phyloP scores from a whole-genome alignment of 2,113 vertebrate species.

The Epinephelus fuscoguttatus region DNA sequence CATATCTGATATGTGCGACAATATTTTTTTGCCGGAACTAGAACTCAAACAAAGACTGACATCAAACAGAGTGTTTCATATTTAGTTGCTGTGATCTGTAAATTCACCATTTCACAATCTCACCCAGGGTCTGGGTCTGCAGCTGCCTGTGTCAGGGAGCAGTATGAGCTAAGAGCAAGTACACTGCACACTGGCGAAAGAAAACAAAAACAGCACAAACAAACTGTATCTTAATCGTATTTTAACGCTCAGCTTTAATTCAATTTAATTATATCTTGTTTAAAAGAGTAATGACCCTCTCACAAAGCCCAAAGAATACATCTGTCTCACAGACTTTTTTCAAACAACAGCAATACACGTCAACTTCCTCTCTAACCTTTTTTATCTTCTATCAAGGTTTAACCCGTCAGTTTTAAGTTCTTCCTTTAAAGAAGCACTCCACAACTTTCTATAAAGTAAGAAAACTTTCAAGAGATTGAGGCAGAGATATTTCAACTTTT shows the following conservation, averaged over 20 bases:
- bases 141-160: no score
- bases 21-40: no score
- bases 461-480: background rate
- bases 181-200: no score
- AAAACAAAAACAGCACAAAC: no score
- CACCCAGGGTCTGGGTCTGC: no score
- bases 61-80: no score
- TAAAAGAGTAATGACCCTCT: background rate
- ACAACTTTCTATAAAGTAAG: background rate
- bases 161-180: no score
- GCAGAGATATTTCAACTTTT: background rate
- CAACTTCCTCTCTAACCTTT: background rate
- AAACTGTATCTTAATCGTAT: background rate
- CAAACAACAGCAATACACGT: background rate
- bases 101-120: no score
- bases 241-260: slow-evolving; percentile 46
- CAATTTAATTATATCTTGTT: background rate
- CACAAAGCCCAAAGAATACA: background rate
- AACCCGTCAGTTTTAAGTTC: background rate
- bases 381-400: background rate
- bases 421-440: background rate
- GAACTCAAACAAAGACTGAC: no score
- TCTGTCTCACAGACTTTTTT: background rate
- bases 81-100: no score
- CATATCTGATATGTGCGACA: no score